Evolutionary conservation across 2,888 invertebrate genomes (phyloP), one percentile per base, ranked within the genome.

Genomic region (Orchesella flavescens): DNA sequence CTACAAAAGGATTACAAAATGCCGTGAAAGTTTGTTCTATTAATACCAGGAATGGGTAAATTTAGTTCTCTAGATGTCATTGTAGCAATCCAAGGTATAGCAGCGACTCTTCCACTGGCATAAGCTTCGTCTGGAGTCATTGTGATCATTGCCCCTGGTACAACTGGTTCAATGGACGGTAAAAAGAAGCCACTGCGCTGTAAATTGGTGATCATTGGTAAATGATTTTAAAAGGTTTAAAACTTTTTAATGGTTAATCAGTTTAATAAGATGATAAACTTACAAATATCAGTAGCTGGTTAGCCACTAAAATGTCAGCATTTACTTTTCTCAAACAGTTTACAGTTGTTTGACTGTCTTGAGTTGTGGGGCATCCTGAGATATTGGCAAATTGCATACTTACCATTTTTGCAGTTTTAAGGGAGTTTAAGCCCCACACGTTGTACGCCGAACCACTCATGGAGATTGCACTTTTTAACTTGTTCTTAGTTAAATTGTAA

Each of bases 81-180:
- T 9, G 84, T 82, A 12, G 72, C 78, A 23, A 87, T 83, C 83
- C 84, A 79, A 10, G 87, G 87, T 3, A 86, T 82, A 72, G 57
- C 57, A 0, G 85, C 75, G 0, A 86, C 86, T 46, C 79, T 68
- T 21, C 78, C 80, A 15, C 15, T 63, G 13, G 69, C 57, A 69
- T 87, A 87, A 7, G 85, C 77, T 46, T 87, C 75, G 19, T 61
- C 73, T 3, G 87, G 83, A 17, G 84, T 65, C 49, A 81, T 19
- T 61, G 74, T 75, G 2, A 84, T n/a, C 59, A 84, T 80, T 15
- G 84, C 84, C n/a, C 84, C 84, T 12, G 68, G 74, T 5, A 79
- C 9, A 13, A 73, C 59, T 19, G 79, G 79, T 43, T 84, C 84
- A 44, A 84, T 78, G 49, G 71, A 57, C 19, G 84, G 84, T 5